Conservation (phyloP, 1,140 invertebrate genomes). For the Bradynema listronoti region DNA sequence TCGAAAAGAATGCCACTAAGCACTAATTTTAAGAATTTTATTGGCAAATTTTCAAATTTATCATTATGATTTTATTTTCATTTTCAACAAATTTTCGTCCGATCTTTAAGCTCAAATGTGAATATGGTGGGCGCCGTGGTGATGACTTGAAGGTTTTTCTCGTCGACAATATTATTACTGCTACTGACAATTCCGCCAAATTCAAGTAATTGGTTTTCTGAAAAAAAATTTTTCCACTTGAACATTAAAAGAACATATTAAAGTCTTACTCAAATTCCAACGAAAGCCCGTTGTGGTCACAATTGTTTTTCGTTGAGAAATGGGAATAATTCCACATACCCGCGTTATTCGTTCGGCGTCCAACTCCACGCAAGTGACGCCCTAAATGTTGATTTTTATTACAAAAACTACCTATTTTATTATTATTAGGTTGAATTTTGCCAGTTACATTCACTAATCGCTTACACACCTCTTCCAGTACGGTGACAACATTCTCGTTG, state of each 20-base stretch:
- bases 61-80: too few relatives aligned
- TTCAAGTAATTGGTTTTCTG: slow-evolving; percentile 13
- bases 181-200: slow-evolving; percentile 16
- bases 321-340: slow-evolving; percentile 19
- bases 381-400: not conserved
- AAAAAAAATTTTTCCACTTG: slow-evolving; percentile 4
- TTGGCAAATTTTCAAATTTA: too few relatives aligned
- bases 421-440: not conserved
- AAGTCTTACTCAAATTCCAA: slow-evolving; percentile 21
- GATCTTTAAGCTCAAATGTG: slow-evolving; percentile 22
- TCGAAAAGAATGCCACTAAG: too few relatives aligned
- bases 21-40: too few relatives aligned
- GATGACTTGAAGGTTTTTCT: slow-evolving; percentile 9
- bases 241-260: slow-evolving; percentile 1
- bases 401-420: not conserved
- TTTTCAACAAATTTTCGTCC: not conserved
- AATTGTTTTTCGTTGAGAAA: slow-evolving; percentile 7
- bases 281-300: slow-evolving; percentile 18
- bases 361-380: slow-evolving; percentile 8
- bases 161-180: slow-evolving; percentile 13
- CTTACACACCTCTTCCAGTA: slow-evolving; percentile 15
- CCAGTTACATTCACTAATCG: not conserved
- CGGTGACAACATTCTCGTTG: slow-evolving; percentile 20
- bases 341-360: not conserved
- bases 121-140: slow-evolving; percentile 12